Base-by-base conservation (phyloP, 1,140 invertebrate genomes). In the Caenorhabditis briggsae region DNA sequence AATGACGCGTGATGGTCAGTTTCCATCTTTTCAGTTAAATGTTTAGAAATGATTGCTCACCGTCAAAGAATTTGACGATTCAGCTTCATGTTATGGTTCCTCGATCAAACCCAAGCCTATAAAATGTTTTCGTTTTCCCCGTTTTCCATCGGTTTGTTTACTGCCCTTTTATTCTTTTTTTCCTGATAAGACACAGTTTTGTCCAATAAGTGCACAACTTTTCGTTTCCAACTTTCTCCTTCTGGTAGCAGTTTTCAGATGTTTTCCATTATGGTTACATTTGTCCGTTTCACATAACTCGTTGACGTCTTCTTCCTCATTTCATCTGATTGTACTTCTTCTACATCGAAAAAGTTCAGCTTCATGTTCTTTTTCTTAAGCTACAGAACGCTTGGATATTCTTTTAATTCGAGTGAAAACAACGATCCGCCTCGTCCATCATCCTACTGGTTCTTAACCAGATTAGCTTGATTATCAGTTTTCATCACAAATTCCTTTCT, bases 21-120 rank as follows among this genome's bases (percentile, higher is more conserved):
- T 43, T 46, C n/a, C 16, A 46, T 70, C 46, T 50, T 50, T 78
- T 78, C 46, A 12, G 46, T 78, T 33, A 11, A 78, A 50, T 78
- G 70, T 78, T 78, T 78, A 23, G 43, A 78, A n/a, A 74, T 16
- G 70, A 41, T 78, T 78, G 70, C 70, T 78, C 70, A 78, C 46
- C 46, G 70, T 14, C 18, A 2, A 78, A 78, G 46, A 78, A 78
- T 78, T 78, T 50, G 46, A 50, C 70, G 12, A 78, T 78, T 78
- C 65, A 48, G 23, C 16, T n/a, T 7, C 14, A 78, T 78, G 18
- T 78, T 78, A 18, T 50, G 70, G 18, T 78, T 78, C 33, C 11
- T 50, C n/a, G 64, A 46, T 70, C 43, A 48, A 70, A 61, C 59
- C 41, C 12, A 70, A 70, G 64, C 64, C 64, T 78, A 50, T 23